Percentiles rank a stretch among this genome's conserved stretches.
phyloP scores from a whole-genome alignment of 1,140 invertebrate species.

The Scaptomyza montana region DNA sequence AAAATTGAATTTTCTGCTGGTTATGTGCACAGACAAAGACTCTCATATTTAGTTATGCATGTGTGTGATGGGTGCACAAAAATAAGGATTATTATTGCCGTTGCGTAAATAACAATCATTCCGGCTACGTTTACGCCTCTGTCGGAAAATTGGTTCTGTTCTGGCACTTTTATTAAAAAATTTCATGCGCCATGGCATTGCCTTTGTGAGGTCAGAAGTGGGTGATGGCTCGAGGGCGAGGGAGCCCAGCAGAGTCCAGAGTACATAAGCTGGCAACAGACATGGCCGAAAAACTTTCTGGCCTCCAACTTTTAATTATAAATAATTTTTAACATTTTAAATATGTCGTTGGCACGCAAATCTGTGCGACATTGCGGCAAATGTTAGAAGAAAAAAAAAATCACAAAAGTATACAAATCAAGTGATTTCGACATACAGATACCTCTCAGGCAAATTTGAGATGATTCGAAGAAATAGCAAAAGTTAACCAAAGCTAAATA shows the following conservation, averaged over 20 bases:
- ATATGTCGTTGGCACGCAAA: slow-evolving; percentile 81
- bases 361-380: slow-evolving; percentile 67
- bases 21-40: slow-evolving; percentile 30
- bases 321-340: slow-evolving; percentile 81
- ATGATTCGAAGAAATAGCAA: no score
- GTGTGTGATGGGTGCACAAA: slow-evolving; percentile 46
- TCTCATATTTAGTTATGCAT: slow-evolving; percentile 29
- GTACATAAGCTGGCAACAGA: slow-evolving; percentile 36
- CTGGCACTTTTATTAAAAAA: slow-evolving; percentile 76
- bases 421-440: not conserved
- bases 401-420: slow-evolving; percentile 25
- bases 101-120: slow-evolving; percentile 83
- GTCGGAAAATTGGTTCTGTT: slow-evolving; percentile 11
- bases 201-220: slow-evolving; percentile 1
- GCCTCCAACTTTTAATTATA: slow-evolving; percentile 81
- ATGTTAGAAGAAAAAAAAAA: slow-evolving; percentile 58
- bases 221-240: not conserved
- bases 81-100: slow-evolving; percentile 78
- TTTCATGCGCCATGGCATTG: slow-evolving; percentile 33
- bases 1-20: slow-evolving; percentile 66
- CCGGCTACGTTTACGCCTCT: slow-evolving; percentile 45
- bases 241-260: not conserved
- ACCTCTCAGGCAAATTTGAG: not conserved
- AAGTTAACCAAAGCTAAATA: no score
- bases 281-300: slow-evolving; percentile 67